phyloP scores from a whole-genome alignment of 2,797 vertebrate genomes.

The Alosa sapidissima region DNA sequence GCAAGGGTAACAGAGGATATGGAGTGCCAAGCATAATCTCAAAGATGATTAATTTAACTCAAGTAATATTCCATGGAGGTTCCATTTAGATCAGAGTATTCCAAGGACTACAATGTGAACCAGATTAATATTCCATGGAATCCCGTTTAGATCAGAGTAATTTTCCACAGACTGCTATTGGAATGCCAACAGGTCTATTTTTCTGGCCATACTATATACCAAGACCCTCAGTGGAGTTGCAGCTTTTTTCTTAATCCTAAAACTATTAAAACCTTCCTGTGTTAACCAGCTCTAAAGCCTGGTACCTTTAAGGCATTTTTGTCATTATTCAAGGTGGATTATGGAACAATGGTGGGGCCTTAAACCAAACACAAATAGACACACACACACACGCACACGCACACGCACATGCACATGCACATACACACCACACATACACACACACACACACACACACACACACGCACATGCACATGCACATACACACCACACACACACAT shows the following conservation, averaged over 20 bases:
- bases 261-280: neutral
- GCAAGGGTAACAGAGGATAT: neutral
- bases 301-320: neutral
- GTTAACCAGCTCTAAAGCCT: neutral
- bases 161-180: neutral
- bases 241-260: neutral
- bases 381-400: neutral
- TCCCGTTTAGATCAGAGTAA: neutral
- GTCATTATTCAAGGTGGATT: slow-evolving; percentile 16
- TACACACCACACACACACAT: neutral
- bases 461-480: neutral
- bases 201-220: neutral
- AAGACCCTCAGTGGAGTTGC: neutral
- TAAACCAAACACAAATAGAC: neutral
- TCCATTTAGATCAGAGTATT: neutral
- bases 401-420: neutral
- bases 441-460: neutral
- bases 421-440: neutral
- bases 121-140: neutral
- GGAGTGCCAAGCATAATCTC: neutral
- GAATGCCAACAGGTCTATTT: neutral
- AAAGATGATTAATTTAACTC: neutral
- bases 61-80: neutral
- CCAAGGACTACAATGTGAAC: neutral
- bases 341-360: neutral